Evolutionary conservation across 2,888 invertebrate genomes (phyloP).

Genomic region (Trachelus tabidus): DNA sequence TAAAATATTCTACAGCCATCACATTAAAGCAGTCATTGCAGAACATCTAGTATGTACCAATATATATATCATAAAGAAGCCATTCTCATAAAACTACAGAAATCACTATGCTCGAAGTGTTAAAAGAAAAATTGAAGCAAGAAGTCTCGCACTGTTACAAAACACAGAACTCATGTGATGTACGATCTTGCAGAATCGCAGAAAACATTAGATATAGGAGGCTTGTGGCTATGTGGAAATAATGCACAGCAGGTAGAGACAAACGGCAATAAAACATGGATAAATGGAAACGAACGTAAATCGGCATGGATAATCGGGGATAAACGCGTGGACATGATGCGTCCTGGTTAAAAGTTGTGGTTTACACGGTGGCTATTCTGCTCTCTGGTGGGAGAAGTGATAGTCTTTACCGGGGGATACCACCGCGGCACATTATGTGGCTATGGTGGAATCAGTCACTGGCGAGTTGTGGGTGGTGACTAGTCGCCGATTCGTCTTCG

Average conservation of each 20-base stretch:
- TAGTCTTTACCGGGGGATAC: constrained; percentile 58
- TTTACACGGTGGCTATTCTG: constrained; percentile 54
- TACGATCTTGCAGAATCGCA: background rate
- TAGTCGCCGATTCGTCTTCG: constrained; percentile 44
- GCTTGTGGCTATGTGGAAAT: background rate
- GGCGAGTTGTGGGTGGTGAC: constrained; percentile 64
- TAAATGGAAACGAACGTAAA: background rate
- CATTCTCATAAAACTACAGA: background rate
- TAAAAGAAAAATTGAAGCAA: background rate
- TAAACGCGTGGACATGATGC: constrained; percentile 25
- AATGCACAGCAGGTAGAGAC: background rate
- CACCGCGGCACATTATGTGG: constrained; percentile 57
- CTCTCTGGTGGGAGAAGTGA: constrained; percentile 63
- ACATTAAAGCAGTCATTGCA: background rate
- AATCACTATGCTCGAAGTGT: background rate
- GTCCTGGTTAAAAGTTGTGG: constrained; percentile 49
- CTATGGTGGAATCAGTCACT: constrained; percentile 64
- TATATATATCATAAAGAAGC: background rate
- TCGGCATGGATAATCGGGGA: background rate
- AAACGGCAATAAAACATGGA: background rate
- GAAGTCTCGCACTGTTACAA: background rate
- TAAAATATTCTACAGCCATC: background rate
- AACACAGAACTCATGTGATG: background rate
- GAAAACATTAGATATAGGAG: background rate
- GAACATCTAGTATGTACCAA: background rate